Base-by-base conservation (phyloP, 2,113 vertebrate species). In the Vimba vimba region DNA sequence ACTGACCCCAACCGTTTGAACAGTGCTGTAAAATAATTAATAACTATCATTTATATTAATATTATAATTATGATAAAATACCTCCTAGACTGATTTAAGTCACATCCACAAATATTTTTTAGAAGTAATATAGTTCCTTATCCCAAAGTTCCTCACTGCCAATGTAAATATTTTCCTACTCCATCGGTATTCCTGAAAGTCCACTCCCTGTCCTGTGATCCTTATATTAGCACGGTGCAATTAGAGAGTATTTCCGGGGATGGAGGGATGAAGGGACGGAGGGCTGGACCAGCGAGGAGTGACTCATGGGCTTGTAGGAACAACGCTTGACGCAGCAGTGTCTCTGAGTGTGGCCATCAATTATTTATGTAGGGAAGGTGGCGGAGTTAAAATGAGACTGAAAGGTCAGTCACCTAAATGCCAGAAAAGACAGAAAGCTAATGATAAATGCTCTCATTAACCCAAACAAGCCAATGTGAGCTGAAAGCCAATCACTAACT, bases 351-450 rank as follows among this genome's bases (percentile, higher is more conserved):
- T 10, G 62, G 43, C 60, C 91, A 92, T 93, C 86, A 92, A 94
- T 94, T 93, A 93, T 93, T 94, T 91, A 92, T 91, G 33, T 82
- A 86, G 84, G 91, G 84, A 75, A 79, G 78, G 89, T 85, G 23
- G 75, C 88, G 43, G 36, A 89, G 68, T 89, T 87, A 88, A 89
- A 87, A 88, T 88, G 80, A 88, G 83, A 85, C 87, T 52, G 64
- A 93, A 92, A 93, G 93, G 91, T 90, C 91, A 87, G 83, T 19
- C 83, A 45, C 91, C 88, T 91, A 93, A 93, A 94, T 93, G 94
- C 91, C 92, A 94, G 87, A 91, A 93, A 89, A 89, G 93, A 93
- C 92, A 81, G 90, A 90, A 91, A 93, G 89, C 88, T 91, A 91
- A 93, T 92, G 90, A 93, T 86, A 89, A 90, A 94, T 89, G 87